phyloP scores from a whole-genome alignment of 2,888 invertebrate species.

The Drosophila histrio region DNA sequence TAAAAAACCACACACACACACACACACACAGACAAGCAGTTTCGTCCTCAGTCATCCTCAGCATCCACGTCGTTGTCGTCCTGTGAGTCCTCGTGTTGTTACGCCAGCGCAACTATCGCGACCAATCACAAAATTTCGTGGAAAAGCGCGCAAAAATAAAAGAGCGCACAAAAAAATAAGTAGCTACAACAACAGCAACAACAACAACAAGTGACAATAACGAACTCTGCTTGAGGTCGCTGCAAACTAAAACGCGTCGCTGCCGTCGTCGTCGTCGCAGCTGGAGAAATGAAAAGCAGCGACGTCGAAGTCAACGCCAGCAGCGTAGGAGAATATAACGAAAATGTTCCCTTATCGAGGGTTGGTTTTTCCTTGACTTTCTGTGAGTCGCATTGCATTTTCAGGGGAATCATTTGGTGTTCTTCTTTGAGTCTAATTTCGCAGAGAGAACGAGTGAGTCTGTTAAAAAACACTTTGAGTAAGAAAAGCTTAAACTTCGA shows the following conservation, averaged over 20 bases:
- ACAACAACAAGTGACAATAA: slow-evolving; percentile 55
- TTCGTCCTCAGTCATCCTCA: slow-evolving; percentile 53
- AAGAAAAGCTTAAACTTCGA: slow-evolving; percentile 29
- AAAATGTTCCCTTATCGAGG: slow-evolving; percentile 38
- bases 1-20: slow-evolving; percentile 39
- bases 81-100: slow-evolving; percentile 52
- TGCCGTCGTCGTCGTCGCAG: slow-evolving; percentile 22
- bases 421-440: slow-evolving; percentile 33
- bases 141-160: slow-evolving; percentile 80
- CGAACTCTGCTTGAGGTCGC: slow-evolving; percentile 61
- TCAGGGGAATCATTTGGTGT: slow-evolving; percentile 34
- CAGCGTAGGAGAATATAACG: slow-evolving; percentile 66
- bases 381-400: slow-evolving; percentile 3
- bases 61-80: slow-evolving; percentile 61
- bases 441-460: slow-evolving; percentile 12
- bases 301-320: slow-evolving; percentile 31
- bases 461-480: slow-evolving; percentile 4
- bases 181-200: slow-evolving; percentile 49
- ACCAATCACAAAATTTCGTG: slow-evolving; percentile 80
- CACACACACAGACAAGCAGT: slow-evolving; percentile 18
- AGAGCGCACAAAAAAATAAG: slow-evolving; percentile 68
- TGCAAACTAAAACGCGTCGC: slow-evolving; percentile 66
- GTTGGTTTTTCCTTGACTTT: slow-evolving; percentile 64
- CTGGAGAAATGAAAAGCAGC: slow-evolving; percentile 64
- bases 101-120: slow-evolving; percentile 66